Evolutionary conservation across 2,888 invertebrate species (phyloP).

Genomic region (Yponomeuta evonymella): DNA sequence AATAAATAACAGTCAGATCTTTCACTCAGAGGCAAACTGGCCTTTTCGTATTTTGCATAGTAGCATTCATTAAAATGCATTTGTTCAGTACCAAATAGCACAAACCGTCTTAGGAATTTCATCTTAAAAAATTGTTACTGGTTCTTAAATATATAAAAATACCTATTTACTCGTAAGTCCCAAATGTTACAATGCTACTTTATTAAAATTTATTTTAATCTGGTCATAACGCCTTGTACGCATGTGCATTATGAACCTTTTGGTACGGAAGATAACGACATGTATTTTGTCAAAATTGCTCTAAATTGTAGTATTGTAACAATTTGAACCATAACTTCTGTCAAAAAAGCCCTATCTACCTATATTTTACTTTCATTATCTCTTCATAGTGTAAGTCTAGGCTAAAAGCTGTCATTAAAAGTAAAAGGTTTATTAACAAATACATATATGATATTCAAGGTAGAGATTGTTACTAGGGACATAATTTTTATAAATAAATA

Average conservation of each 20-base stretch:
- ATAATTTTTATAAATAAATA: slow-evolving; percentile 68
- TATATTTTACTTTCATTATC: slow-evolving; percentile 34
- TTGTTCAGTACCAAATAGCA: slow-evolving; percentile 71
- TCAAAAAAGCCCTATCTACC: slow-evolving; percentile 29
- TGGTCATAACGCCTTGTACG: not conserved
- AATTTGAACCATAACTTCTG: not conserved
- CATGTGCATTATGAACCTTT: not conserved
- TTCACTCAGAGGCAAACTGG: slow-evolving; percentile 16
- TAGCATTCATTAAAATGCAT: slow-evolving; percentile 67
- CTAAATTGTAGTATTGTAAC: not conserved
- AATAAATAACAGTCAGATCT: not conserved
- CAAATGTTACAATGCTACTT: not conserved
- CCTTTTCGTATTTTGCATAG: slow-evolving; percentile 35
- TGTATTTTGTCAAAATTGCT: not conserved
- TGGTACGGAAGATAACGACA: not conserved
- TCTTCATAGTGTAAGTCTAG: slow-evolving; percentile 64
- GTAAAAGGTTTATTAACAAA: slow-evolving; percentile 59
- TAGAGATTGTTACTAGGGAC: slow-evolving; percentile 74
- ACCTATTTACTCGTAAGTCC: not conserved
- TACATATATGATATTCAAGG: slow-evolving; percentile 56
- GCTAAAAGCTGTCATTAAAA: slow-evolving; percentile 66
- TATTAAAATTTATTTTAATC: not conserved
- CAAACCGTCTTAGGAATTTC: slow-evolving; percentile 54
- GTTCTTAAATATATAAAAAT: slow-evolving; percentile 15
- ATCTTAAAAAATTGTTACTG: slow-evolving; percentile 28